Evolutionary conservation across 2,797 vertebrate species (phyloP).

Genomic region (Loris lydekkerianus): DNA sequence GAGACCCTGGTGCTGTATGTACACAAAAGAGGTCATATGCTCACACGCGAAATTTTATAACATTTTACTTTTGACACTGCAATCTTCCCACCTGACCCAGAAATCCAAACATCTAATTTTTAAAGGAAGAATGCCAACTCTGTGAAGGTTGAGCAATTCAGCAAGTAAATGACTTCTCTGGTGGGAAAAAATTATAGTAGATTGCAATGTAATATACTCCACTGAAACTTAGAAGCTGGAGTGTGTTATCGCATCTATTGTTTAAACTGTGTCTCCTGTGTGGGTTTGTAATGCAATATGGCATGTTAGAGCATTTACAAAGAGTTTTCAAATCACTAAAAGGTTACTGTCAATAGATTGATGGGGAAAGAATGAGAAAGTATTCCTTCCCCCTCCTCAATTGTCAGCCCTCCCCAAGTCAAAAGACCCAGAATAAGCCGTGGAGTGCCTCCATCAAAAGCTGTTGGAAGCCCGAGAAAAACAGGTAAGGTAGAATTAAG

Average conservation of each 20-base stretch:
- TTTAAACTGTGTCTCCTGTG: conserved; percentile 41
- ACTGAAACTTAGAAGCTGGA: conserved; percentile 25
- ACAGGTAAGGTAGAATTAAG: conserved; percentile 59
- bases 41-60: background rate
- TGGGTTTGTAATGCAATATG: background rate
- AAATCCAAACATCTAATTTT: background rate
- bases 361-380: background rate
- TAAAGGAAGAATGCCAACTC: background rate
- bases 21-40: background rate
- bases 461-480: conserved; percentile 51
- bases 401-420: background rate
- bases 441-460: conserved; percentile 48
- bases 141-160: background rate
- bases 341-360: conserved; percentile 8
- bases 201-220: conserved; percentile 11
- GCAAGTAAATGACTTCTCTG: background rate
- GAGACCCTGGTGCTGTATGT: background rate
- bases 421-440: conserved; percentile 6
- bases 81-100: background rate
- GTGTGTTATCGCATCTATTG: conserved; percentile 23
- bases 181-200: background rate
- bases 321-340: conserved; percentile 56
- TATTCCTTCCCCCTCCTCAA: background rate
- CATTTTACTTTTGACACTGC: background rate
- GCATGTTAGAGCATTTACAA: conserved; percentile 38